Evolutionary conservation across 2,888 invertebrate species (phyloP).

Genomic region (Pinctada fucata): DNA sequence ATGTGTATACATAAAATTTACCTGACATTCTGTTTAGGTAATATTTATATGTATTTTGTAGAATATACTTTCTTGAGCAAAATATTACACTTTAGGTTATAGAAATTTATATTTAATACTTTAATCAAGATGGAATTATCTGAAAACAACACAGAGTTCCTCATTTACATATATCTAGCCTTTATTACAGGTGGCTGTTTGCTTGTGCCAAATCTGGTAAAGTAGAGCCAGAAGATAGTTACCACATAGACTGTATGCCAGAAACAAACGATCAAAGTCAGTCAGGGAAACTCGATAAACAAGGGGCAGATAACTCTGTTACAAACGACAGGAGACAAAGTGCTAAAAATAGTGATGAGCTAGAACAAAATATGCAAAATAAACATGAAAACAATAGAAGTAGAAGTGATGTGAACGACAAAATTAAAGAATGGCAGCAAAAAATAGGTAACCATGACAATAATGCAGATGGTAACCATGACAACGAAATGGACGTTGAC

Average conservation of each 20-base stretch:
- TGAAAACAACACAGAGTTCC: not conserved
- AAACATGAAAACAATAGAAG: constrained; percentile 14
- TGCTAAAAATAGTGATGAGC: not conserved
- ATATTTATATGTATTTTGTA: too few species aligned
- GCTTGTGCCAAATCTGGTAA: constrained; percentile 82
- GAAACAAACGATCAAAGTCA: not conserved
- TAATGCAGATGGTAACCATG: not conserved
- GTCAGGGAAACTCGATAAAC: not conserved
- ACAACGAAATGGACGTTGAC: constrained; percentile 1
- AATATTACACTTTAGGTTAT: not conserved
- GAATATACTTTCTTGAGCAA: too few species aligned
- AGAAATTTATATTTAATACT: not conserved
- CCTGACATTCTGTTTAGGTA: not conserved
- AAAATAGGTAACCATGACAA: not conserved
- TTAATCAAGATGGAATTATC: not conserved
- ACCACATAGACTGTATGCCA: constrained; percentile 55
- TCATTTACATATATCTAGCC: too few species aligned
- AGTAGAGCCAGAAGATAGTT: constrained; percentile 78
- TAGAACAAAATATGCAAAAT: not conserved
- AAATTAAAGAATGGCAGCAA: not conserved
- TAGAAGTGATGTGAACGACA: not conserved
- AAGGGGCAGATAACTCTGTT: not conserved
- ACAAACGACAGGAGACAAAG: not conserved
- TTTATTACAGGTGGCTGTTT: constrained; percentile 82
- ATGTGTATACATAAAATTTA: not conserved